Evolutionary conservation across 2,888 invertebrate genomes (phyloP).

Genomic region (Tenthredo notha): DNA sequence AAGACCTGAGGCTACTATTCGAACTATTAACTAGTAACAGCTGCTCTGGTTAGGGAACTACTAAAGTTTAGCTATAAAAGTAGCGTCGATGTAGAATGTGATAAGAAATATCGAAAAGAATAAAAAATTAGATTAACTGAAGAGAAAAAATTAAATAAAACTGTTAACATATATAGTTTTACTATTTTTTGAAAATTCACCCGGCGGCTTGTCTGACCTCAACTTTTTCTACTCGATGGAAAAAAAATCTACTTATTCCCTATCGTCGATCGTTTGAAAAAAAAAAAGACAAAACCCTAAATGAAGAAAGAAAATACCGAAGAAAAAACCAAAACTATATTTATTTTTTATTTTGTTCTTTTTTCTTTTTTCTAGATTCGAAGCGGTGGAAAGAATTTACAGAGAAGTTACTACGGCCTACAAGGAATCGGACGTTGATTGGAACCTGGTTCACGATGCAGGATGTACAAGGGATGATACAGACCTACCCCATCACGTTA

Average conservation of each 20-base stretch:
- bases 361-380: conserved; percentile 66
- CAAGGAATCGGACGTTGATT: conserved; percentile 85
- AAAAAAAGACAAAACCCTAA: too few relatives aligned
- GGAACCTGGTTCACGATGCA: conserved; percentile 90
- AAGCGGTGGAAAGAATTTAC: conserved; percentile 67
- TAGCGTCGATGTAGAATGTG: background rate
- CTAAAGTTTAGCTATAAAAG: background rate
- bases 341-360: conserved; percentile 48
- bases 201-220: too few relatives aligned
- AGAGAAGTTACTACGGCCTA: conserved; percentile 75
- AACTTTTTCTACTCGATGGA: background rate
- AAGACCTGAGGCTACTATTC: background rate
- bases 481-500: conserved; percentile 92
- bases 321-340: background rate
- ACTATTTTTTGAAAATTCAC: background rate
- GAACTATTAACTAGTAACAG: background rate
- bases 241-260: background rate
- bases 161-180: background rate
- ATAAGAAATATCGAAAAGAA: background rate
- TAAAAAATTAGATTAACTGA: background rate
- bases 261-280: background rate
- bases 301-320: background rate
- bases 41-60: background rate
- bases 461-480: conserved; percentile 94
- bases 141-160: background rate